Conservation (phyloP, 2,797 vertebrate genomes). For the Karalla daura region DNA sequence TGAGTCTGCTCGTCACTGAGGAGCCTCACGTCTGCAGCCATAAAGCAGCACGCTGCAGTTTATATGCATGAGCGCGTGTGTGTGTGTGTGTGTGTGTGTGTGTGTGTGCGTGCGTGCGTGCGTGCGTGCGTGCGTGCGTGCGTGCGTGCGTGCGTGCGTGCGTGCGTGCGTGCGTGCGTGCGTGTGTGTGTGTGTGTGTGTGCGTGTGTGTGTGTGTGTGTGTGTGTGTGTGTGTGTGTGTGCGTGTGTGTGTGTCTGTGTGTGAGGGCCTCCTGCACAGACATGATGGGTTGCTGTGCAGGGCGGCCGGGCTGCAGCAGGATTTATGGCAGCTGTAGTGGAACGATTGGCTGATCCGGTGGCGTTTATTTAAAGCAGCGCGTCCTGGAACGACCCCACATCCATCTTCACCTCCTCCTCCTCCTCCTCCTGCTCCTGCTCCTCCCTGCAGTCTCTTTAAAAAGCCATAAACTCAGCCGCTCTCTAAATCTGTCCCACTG, state of each 20-base stretch:
- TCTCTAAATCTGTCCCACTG: constrained; percentile 9
- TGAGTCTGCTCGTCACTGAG: too few relatives aligned
- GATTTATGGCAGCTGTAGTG: constrained; percentile 47
- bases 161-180: neutral
- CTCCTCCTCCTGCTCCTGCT: neutral
- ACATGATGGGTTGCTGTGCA: constrained; percentile 1
- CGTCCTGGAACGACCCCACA: constrained; percentile 25
- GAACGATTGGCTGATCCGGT: constrained; percentile 28
- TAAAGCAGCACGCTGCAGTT: constrained; percentile 33
- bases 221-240: too few relatives aligned
- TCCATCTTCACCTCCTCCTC: constrained; percentile 10
- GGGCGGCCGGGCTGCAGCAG: constrained; percentile 14
- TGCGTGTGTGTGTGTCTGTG: too few relatives aligned
- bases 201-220: neutral
- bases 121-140: too few relatives aligned
- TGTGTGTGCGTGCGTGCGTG: constrained; percentile 2
- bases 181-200: constrained; percentile 11
- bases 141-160: too few relatives aligned
- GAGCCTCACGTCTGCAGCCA: neutral
- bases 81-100: constrained; percentile 8
- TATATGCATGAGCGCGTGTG: neutral
- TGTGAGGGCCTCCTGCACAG: neutral
- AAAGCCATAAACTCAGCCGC: constrained; percentile 19
- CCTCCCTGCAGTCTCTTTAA: neutral
- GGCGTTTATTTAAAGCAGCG: constrained; percentile 44